Base-by-base conservation (phyloP, 1,140 invertebrate genomes). In the Triops longicaudatus region DNA sequence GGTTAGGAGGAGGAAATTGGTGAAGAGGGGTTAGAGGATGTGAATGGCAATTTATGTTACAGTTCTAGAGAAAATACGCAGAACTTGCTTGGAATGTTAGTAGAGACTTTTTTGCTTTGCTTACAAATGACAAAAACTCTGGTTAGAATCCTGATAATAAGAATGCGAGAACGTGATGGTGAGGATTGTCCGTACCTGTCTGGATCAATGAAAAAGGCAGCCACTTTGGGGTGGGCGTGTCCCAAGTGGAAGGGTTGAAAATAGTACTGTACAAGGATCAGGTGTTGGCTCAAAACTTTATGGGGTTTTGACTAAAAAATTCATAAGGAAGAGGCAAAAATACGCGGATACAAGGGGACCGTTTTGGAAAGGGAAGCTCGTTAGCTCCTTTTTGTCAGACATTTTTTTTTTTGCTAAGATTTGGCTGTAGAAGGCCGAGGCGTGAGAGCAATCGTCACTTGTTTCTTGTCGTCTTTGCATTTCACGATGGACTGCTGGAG, bases 381-480 rank as follows among this genome's bases (percentile, higher is more conserved):
- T 7, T 63, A 63, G 50, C 50, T 17, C 22, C 50, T 63, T 63
- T 63, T 63, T 37, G 7, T 2, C 31, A 7, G 31, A 37, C 7
- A 6, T 63, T 63, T 63, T 63, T 63, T 63, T 5, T 7, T 63
- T 22, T n/a, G 10, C 22, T 63, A 63, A 6, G 50, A 63, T 63
- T 63, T 63, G 14, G 50, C n/a, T 63, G 50, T 63, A 22, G 50
- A 63, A 63, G 50, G 50, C 22, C 50, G 50, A 63, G 50, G n/a
- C 14, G 50, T 63, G 50, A 63, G 17, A 63, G 50, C 50, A 63
- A 63, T 63, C 50, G 50, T 63, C 50, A 63, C 50, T 63, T 63
- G 50, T 63, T 63, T 63, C 50, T 63, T 63, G 50, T 63, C 50
- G 50, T 63, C 50, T 22, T 63, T 63, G 50, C 50, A 63, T 63